phyloP scores from a whole-genome alignment of 2,113 vertebrate species.

The Vulpes ferrilata region DNA sequence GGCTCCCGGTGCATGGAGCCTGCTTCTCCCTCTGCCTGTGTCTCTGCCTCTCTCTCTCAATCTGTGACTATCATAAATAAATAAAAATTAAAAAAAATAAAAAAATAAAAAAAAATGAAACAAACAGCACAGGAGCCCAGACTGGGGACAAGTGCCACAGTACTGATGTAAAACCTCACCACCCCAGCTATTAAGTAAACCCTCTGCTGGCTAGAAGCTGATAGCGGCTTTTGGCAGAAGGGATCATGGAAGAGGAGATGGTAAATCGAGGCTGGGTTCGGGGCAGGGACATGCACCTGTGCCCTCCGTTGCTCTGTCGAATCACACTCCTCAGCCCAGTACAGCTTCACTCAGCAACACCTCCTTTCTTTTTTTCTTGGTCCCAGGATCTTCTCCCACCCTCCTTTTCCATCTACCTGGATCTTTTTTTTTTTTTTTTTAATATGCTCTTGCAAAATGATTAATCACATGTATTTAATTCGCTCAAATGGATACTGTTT shows the following conservation, averaged over 20 bases:
- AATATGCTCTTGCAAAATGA: neutral
- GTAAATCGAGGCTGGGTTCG: neutral
- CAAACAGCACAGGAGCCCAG: neutral
- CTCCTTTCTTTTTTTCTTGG: neutral
- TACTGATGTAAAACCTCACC: fast-evolving
- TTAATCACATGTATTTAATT: too few species aligned
- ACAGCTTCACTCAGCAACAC: neutral
- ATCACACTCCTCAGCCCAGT: neutral
- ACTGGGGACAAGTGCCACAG: neutral
- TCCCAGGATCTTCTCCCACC: neutral
- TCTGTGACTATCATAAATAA: too few species aligned
- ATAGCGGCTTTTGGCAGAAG: neutral
- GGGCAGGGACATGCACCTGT: neutral
- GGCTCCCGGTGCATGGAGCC: too few species aligned
- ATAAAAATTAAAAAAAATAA: too few species aligned
- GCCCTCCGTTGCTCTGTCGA: neutral
- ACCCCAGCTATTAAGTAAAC: neutral
- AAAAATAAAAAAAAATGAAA: neutral
- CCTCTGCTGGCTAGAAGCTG: neutral
- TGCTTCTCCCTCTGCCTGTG: too few species aligned
- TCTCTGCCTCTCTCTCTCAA: too few species aligned
- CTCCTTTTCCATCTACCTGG: too few species aligned
- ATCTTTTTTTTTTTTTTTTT: neutral
- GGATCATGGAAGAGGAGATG: fast-evolving
- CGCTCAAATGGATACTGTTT: neutral